A percentile compares a stretch with the other conserved stretches of the same genome.
phyloP scores from a whole-genome alignment of 2,797 vertebrate genomes.

The Cirrhinus molitorella region DNA sequence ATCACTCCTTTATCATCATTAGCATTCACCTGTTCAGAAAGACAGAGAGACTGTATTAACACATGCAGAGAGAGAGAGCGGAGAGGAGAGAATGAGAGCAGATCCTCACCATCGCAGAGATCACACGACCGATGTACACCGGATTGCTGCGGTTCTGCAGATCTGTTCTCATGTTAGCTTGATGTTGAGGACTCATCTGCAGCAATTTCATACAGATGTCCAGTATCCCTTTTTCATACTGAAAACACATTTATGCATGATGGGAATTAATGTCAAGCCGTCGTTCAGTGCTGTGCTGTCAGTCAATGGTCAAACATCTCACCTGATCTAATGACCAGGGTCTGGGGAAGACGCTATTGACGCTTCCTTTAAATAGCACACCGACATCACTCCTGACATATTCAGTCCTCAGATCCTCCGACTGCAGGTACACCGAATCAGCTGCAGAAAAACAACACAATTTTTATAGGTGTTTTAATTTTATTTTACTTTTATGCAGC shows the following conservation, averaged over 20 bases:
- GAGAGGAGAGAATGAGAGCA: not conserved
- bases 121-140: conserved; percentile 86
- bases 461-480: no score
- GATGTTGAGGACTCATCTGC: conserved; percentile 86
- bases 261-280: not conserved
- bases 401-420: conserved; percentile 78
- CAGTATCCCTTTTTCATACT: conserved; percentile 89
- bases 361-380: conserved; percentile 77
- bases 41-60: not conserved
- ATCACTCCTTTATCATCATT: conserved; percentile 87
- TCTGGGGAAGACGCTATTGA: conserved; percentile 65
- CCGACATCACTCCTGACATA: conserved; percentile 77
- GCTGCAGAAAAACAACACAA: conserved; percentile 61
- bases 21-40: conserved; percentile 81
- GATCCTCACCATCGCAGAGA: conserved; percentile 91
- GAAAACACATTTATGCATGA: conserved; percentile 6
- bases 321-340: conserved; percentile 83
- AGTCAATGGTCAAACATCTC: conserved; percentile 11
- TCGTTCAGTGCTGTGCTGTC: not conserved
- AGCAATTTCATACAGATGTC: conserved; percentile 86
- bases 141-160: conserved; percentile 83
- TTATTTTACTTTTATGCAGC: not conserved
- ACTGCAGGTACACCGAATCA: conserved; percentile 74
- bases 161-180: conserved; percentile 73
- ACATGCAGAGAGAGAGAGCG: not conserved